Conservation (phyloP, 2,113 vertebrate genomes). For the Thunnus thynnus region DNA sequence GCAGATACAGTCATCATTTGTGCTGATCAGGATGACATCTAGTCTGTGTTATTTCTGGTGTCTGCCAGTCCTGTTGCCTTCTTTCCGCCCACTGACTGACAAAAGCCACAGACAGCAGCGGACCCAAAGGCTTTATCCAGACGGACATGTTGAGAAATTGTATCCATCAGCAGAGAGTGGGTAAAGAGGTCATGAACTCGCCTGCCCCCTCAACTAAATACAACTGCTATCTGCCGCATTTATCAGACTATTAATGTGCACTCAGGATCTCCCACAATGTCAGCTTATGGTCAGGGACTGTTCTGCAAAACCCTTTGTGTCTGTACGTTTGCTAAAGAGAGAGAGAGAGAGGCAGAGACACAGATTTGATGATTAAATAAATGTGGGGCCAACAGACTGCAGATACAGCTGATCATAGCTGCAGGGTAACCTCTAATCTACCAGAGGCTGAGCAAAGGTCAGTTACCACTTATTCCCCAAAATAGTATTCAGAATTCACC, state of each 20-base stretch:
- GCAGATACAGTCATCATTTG: slow-evolving; percentile 55
- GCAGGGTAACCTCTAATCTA: background rate
- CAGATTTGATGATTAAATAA: slow-evolving; percentile 14
- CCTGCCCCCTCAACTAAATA: slow-evolving; percentile 20
- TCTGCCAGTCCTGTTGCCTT: slow-evolving; percentile 64
- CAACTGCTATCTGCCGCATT: slow-evolving; percentile 33
- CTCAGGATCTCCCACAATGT: slow-evolving; percentile 29
- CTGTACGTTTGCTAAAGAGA: slow-evolving; percentile 4
- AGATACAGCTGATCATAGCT: slow-evolving; percentile 26
- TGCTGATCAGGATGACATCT: slow-evolving; percentile 71
- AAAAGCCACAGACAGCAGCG: slow-evolving; percentile 68
- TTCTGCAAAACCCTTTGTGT: slow-evolving; percentile 19
- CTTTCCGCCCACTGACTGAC: slow-evolving; percentile 72
- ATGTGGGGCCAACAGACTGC: background rate
- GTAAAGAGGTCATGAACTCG: slow-evolving; percentile 62
- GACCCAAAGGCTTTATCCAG: slow-evolving; percentile 65
- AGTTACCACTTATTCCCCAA: background rate
- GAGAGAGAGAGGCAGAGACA: background rate
- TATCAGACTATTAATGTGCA: slow-evolving; percentile 41
- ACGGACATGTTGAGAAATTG: slow-evolving; percentile 58
- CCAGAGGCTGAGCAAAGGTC: slow-evolving; percentile 8
- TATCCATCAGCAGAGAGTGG: slow-evolving; percentile 69
- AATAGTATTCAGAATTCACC: background rate
- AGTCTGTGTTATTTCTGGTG: slow-evolving; percentile 77
- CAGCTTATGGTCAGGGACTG: background rate